These are phyloP conservation scores for Holcopasites calliopsidis DNA, from an alignment of 1,140 invertebrate genomes.

Conservation along the genomic window DNA sequence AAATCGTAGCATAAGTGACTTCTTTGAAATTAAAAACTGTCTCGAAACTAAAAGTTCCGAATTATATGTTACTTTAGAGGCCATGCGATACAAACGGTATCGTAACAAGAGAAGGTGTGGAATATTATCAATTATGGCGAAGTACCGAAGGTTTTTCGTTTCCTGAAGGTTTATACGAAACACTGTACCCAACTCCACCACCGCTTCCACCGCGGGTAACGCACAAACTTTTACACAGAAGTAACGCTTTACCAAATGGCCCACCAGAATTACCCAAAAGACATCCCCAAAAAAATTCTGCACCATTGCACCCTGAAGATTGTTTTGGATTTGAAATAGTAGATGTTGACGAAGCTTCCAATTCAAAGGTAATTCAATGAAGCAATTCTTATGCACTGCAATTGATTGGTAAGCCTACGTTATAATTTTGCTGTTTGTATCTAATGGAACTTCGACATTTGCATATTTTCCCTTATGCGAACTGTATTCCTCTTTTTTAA, in stretches of 20 bases:
- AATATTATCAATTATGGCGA: constrained; percentile 78
- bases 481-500: neutral
- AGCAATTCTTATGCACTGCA: constrained; percentile 29
- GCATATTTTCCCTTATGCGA: neutral
- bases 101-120: constrained; percentile 68
- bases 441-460: neutral
- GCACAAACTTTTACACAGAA: constrained; percentile 83
- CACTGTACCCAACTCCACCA: constrained; percentile 76
- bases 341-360: constrained; percentile 85
- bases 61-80: constrained; percentile 59
- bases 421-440: neutral
- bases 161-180: constrained; percentile 69
- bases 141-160: constrained; percentile 73
- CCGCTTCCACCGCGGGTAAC: constrained; percentile 79
- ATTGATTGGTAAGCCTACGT: constrained; percentile 1
- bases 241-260: constrained; percentile 79
- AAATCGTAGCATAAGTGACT: neutral
- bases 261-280: constrained; percentile 76
- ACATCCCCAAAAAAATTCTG: constrained; percentile 79
- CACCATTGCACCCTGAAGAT: constrained; percentile 82
- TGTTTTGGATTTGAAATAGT: constrained; percentile 89
- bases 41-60: neutral
- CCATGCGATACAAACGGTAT: constrained; percentile 62
- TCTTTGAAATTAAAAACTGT: neutral
- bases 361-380: constrained; percentile 69